phyloP scores from a whole-genome alignment of 2,888 invertebrate species.

The Cantharis rufa region DNA sequence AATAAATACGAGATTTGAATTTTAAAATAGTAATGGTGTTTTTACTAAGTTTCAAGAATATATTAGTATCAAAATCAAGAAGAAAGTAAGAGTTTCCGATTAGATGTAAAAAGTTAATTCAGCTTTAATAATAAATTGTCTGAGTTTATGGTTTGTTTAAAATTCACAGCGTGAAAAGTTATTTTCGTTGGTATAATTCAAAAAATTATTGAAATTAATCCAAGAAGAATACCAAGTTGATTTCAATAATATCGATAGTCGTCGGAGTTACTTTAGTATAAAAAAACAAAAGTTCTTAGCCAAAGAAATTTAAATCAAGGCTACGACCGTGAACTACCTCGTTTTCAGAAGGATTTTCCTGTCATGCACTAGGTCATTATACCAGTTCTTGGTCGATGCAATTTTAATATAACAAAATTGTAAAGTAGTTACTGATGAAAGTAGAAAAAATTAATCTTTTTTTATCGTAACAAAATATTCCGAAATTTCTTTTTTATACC shows the following conservation, averaged over 20 bases:
- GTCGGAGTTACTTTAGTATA: not conserved
- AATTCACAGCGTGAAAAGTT: not conserved
- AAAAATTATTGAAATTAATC: not conserved
- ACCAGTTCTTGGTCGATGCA: not conserved
- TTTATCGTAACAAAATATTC: too few relatives aligned
- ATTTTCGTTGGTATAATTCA: not conserved
- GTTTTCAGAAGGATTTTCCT: not conserved
- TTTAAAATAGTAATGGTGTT: not conserved
- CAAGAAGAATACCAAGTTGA: not conserved
- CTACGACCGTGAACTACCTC: not conserved
- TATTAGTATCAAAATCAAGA: not conserved
- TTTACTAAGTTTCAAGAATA: not conserved
- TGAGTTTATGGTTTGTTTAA: not conserved
- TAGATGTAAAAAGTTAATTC: not conserved
- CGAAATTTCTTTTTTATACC: too few relatives aligned
- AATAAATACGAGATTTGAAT: slow-evolving; percentile 1
- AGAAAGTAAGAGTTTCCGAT: slow-evolving; percentile 1
- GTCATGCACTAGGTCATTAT: not conserved
- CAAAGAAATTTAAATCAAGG: not conserved
- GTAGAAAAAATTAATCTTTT: too few relatives aligned
- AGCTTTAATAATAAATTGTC: not conserved
- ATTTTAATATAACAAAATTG: not conserved
- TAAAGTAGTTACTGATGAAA: not conserved
- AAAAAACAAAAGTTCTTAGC: not conserved
- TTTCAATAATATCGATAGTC: not conserved